phyloP scores from a whole-genome alignment of 2,888 invertebrate species.

The Lithophane socia region DNA sequence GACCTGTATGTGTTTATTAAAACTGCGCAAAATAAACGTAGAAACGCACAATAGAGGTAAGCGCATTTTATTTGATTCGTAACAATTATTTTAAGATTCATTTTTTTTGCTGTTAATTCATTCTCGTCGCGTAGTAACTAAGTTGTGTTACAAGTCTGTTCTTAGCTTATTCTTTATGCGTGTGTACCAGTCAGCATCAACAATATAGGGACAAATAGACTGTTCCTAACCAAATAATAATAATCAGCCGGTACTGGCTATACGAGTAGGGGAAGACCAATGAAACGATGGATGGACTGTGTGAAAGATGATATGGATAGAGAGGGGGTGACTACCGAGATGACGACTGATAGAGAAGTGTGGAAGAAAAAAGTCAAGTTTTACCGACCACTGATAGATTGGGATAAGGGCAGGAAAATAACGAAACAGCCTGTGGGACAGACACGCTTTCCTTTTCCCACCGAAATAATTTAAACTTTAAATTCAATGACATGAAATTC shows the following conservation, averaged over 20 bases:
- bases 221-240: not conserved
- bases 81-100: not conserved
- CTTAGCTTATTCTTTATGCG: not conserved
- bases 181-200: not conserved
- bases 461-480: not conserved
- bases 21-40: not conserved
- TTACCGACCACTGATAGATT: no score
- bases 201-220: not conserved
- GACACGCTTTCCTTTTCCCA: no score
- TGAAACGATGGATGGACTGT: no score
- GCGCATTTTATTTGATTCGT: constrained; percentile 7
- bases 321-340: no score
- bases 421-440: no score
- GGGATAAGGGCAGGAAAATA: no score
- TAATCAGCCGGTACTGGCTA: no score
- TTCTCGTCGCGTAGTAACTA: not conserved
- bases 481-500: not conserved
- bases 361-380: no score
- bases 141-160: not conserved
- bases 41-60: not conserved
- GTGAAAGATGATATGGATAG: no score
- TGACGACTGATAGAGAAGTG: no score
- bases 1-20: not conserved
- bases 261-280: no score
- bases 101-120: not conserved